phyloP scores from a whole-genome alignment of 2,888 invertebrate species.

The Pediacus dermestoides region DNA sequence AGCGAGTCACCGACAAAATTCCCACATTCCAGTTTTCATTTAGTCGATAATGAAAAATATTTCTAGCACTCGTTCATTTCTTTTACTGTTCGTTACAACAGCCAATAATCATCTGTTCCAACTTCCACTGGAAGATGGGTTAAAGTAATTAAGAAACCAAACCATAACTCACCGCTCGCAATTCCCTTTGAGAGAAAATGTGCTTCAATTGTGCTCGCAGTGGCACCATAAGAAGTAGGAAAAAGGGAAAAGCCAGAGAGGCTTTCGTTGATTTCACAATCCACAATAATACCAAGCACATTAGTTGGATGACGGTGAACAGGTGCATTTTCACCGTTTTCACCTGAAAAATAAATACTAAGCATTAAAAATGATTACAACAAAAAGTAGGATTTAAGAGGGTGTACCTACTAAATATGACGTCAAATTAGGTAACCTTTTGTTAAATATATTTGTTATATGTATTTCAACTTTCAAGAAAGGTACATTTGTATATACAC shows the following conservation, averaged over 20 bases:
- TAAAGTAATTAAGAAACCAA: neutral
- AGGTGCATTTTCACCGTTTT: conserved; percentile 89
- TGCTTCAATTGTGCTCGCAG: conserved; percentile 69
- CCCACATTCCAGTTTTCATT: conserved; percentile 5
- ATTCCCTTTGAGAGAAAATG: conserved; percentile 76
- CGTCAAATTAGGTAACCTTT: too few relatives aligned
- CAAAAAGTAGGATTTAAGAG: too few relatives aligned
- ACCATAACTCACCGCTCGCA: conserved; percentile 75
- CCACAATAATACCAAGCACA: conserved; percentile 77
- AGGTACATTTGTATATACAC: too few relatives aligned
- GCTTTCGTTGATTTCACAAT: conserved; percentile 84
- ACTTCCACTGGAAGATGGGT: neutral
- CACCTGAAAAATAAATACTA: conserved; percentile 60
- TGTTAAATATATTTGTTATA: too few relatives aligned
- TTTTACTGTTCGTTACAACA: neutral
- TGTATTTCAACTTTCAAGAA: too few relatives aligned
- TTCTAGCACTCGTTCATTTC: neutral
- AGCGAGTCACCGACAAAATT: neutral
- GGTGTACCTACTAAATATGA: too few relatives aligned
- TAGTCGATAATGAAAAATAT: conserved; percentile 4
- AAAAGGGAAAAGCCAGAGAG: conserved; percentile 91
- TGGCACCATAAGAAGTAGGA: conserved; percentile 88
- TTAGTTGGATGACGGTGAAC: conserved; percentile 81
- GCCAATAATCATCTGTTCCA: neutral
- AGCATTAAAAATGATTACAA: too few relatives aligned